Evolutionary conservation across 2,888 invertebrate genomes (phyloP).

Genomic region (Oscheius sp.): DNA sequence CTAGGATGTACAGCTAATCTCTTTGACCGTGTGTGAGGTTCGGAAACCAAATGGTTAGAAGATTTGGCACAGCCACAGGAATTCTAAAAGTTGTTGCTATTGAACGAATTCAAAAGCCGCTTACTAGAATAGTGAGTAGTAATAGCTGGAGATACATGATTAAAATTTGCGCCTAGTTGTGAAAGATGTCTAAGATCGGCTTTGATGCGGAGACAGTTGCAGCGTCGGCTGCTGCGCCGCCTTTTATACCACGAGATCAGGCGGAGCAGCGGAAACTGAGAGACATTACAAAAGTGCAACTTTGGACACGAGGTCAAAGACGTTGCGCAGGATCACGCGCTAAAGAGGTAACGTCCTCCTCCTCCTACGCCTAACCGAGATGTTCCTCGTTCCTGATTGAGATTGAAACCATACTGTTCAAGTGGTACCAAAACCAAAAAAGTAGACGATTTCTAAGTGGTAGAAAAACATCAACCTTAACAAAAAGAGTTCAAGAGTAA

Average conservation of each 20-base stretch:
- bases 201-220: constrained; percentile 15
- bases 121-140: constrained; percentile 2
- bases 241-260: constrained; percentile 29
- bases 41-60: background rate
- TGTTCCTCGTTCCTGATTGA: too few species aligned
- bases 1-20: constrained; percentile 54
- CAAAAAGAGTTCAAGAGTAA: too few species aligned
- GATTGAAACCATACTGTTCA: too few species aligned
- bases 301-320: constrained; percentile 32
- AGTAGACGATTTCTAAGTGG: too few species aligned
- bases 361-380: background rate
- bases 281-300: constrained; percentile 36
- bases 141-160: constrained; percentile 1
- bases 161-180: constrained; percentile 3
- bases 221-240: constrained; percentile 10
- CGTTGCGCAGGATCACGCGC: constrained; percentile 27
- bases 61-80: background rate
- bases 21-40: constrained; percentile 25
- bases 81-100: constrained; percentile 1
- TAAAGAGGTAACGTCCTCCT: constrained; percentile 9
- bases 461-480: too few species aligned
- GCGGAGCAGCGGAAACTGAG: constrained; percentile 35
- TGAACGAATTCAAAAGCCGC: background rate
- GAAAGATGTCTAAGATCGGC: constrained; percentile 8
- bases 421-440: too few species aligned